phyloP scores from a whole-genome alignment of 2,113 vertebrate genomes.

The Arizona elegans region DNA sequence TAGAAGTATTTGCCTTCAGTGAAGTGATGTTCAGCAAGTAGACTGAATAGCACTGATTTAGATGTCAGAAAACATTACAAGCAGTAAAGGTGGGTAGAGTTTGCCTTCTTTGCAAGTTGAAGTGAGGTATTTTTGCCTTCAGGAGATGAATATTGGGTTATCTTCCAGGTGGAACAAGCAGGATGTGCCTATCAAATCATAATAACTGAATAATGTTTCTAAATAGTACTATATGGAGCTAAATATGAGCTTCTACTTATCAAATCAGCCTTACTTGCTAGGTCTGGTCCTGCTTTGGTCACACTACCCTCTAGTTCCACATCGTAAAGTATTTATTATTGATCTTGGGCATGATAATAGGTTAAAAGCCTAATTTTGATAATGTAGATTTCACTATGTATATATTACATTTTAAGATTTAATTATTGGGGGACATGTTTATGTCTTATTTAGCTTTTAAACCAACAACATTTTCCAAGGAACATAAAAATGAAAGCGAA shows the following conservation, averaged over 20 bases:
- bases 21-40: background rate
- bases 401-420: background rate
- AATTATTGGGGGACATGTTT: background rate
- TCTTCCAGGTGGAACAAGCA: background rate
- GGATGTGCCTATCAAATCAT: background rate
- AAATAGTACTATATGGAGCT: background rate
- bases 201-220: background rate
- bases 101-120: background rate
- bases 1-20: background rate
- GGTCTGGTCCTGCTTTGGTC: background rate
- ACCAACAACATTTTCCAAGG: background rate
- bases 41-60: background rate
- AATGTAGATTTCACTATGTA: background rate
- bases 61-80: background rate
- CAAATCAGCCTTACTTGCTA: background rate
- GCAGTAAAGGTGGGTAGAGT: background rate
- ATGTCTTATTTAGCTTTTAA: background rate
- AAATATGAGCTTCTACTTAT: background rate
- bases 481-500: background rate
- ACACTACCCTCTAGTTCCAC: background rate
- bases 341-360: background rate
- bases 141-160: background rate
- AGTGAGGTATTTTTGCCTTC: background rate
- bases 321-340: background rate
- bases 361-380: background rate